Evolutionary conservation across 2,888 invertebrate genomes (phyloP).

Genomic region (Bugulina stolonifera): DNA sequence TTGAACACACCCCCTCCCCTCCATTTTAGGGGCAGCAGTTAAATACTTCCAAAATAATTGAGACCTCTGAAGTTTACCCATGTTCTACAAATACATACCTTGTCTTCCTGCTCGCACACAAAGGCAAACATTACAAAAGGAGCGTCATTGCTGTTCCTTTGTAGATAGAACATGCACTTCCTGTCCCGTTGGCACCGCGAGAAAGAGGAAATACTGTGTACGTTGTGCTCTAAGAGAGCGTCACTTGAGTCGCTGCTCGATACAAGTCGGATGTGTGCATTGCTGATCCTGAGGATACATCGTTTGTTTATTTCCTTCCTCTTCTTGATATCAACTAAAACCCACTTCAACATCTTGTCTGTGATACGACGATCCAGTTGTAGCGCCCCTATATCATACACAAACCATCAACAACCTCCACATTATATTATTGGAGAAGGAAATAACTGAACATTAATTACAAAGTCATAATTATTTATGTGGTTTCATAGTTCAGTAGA

Average conservation of each 20-base stretch:
- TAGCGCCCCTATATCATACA: background rate
- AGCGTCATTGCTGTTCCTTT: conserved; percentile 9
- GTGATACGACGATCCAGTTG: conserved; percentile 15
- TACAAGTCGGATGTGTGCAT: background rate
- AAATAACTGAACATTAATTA: no score
- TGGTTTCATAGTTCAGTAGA: no score
- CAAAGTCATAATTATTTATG: no score
- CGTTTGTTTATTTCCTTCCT: conserved; percentile 33
- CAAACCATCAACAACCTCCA: no score
- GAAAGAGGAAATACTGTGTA: conserved; percentile 16
- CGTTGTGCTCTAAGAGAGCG: conserved; percentile 19
- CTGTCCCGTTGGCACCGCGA: conserved; percentile 20
- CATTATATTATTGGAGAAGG: no score
- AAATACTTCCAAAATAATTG: no score
- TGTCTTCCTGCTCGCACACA: background rate
- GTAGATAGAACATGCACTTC: conserved; percentile 24
- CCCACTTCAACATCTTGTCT: conserved; percentile 13
- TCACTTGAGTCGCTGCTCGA: conserved; percentile 15
- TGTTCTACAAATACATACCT: conserved; percentile 15
- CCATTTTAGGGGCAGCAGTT: no score
- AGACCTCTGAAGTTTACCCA: no score
- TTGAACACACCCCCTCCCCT: no score
- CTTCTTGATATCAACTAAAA: conserved; percentile 37
- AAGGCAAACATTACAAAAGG: conserved; percentile 25
- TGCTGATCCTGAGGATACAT: background rate